phyloP scores from a whole-genome alignment of 2,888 invertebrate genomes.

The Torymus auratus region DNA sequence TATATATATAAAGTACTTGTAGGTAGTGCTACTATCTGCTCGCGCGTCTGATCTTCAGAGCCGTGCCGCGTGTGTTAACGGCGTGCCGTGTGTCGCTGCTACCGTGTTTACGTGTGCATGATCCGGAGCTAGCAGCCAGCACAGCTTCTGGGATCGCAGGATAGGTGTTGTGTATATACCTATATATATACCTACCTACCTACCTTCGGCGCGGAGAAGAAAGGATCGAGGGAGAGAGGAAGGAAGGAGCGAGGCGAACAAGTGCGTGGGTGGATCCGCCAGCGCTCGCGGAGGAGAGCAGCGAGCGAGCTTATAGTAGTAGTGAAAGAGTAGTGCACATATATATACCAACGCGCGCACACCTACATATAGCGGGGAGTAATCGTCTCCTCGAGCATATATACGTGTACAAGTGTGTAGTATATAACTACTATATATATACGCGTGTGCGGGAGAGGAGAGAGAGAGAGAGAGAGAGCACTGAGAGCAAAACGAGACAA shows the following conservation, averaged over 20 bases:
- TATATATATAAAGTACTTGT: no score
- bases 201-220: not conserved
- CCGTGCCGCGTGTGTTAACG: no score
- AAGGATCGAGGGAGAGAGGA: slow-evolving; percentile 10
- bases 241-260: slow-evolving; percentile 17
- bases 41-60: no score
- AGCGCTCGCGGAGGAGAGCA: not conserved
- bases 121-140: no score
- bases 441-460: not conserved
- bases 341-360: no score
- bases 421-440: not conserved
- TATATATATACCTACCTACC: no score
- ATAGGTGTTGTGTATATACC: no score
- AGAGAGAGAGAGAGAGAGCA: no score
- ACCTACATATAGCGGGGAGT: not conserved
- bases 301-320: not conserved
- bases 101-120: not conserved
- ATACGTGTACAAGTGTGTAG: slow-evolving; percentile 10
- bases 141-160: no score
- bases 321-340: not conserved
- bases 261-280: slow-evolving; percentile 48
- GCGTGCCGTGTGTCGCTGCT: not conserved
- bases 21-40: no score
- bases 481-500: not conserved
- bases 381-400: slow-evolving; percentile 36